Evolutionary conservation across 2,888 invertebrate species (phyloP).

Genomic region (Dryocosmus kuriphilus): DNA sequence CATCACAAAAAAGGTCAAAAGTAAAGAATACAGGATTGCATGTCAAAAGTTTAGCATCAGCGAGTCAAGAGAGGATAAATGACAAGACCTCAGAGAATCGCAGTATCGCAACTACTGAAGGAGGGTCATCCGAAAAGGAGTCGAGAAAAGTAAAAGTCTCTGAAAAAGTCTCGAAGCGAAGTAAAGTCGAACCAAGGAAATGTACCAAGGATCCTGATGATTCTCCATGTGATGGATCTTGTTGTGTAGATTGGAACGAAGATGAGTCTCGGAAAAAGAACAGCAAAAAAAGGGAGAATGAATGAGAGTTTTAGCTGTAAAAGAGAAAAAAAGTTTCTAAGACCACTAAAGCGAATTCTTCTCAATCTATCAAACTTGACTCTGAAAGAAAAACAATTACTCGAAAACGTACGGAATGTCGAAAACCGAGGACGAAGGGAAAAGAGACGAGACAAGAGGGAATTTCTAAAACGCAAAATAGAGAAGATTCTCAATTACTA

Average conservation of each 20-base stretch:
- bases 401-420: neutral
- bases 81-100: neutral
- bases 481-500: too few relatives aligned
- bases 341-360: neutral
- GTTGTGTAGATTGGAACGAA: neutral
- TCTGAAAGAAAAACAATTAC: neutral
- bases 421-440: neutral
- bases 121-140: neutral
- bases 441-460: neutral
- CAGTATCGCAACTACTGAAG: neutral
- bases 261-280: neutral
- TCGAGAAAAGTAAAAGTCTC: neutral
- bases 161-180: neutral
- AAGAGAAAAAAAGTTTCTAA: neutral
- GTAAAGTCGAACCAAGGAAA: too few relatives aligned
- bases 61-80: neutral
- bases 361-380: neutral
- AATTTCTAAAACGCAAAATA: neutral
- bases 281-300: neutral
- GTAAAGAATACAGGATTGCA: neutral
- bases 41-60: neutral
- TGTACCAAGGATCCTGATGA: neutral
- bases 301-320: neutral
- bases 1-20: neutral
- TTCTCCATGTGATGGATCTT: constrained; percentile 11